Evolutionary conservation across 53 echinoderm and acorn worm genomes (phyloP).

Genomic region (Mesocentrotus franciscanus): DNA sequence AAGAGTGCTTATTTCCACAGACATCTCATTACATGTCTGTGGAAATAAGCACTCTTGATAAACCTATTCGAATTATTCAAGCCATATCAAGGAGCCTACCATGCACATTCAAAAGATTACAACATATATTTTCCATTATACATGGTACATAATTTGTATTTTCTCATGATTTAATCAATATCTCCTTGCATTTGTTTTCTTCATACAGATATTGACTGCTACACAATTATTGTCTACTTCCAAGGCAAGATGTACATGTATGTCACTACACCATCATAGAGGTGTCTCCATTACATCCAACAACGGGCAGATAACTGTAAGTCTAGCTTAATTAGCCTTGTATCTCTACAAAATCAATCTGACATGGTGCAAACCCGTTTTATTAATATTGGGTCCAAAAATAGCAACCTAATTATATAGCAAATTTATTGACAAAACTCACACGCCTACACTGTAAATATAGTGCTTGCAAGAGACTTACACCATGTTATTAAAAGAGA

Average conservation of each 20-base stretch:
- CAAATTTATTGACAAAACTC: background rate
- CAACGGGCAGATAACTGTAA: background rate
- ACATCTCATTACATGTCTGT: background rate
- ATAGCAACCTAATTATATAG: background rate
- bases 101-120: too few relatives aligned
- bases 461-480: too few relatives aligned
- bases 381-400: background rate
- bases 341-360: background rate
- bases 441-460: too few relatives aligned
- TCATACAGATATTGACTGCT: slow-evolving; percentile 1
- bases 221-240: background rate
- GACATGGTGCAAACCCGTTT: background rate
- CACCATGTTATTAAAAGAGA: too few relatives aligned
- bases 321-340: background rate
- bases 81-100: too few relatives aligned
- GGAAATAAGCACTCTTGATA: background rate
- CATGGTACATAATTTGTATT: background rate
- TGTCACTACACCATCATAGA: background rate
- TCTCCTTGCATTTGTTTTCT: background rate
- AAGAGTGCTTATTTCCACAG: background rate
- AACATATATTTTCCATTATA: background rate
- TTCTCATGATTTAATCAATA: background rate
- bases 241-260: slow-evolving; percentile 1
- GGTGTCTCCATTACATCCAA: background rate
- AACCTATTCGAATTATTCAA: too few relatives aligned